Percentiles rank a stretch among this genome's conserved stretches.
Evolutionary conservation across 2,888 invertebrate genomes (phyloP).

Genomic region (Tridacna gigas): DNA sequence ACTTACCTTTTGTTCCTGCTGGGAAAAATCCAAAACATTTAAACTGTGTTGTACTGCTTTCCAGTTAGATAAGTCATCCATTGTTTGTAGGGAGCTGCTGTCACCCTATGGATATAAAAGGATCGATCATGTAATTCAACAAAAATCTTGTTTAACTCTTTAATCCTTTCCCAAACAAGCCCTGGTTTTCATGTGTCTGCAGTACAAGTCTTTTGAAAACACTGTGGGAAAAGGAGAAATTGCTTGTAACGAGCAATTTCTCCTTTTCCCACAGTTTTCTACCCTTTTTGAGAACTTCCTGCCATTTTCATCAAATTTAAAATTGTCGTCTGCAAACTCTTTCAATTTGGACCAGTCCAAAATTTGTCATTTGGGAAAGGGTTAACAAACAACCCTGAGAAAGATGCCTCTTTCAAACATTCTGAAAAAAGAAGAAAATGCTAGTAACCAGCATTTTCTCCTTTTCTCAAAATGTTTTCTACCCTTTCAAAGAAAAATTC

Average conservation of each 20-base stretch:
- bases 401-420: no score
- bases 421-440: no score
- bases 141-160: no score
- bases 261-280: background rate
- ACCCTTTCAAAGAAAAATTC: no score
- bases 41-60: conserved; percentile 89
- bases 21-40: conserved; percentile 91
- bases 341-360: background rate
- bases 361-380: background rate
- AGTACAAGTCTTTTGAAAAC: no score
- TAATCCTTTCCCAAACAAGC: no score
- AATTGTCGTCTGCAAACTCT: background rate
- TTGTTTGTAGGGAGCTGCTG: conserved; percentile 73
- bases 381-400: no score
- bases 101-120: conserved; percentile 78
- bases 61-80: conserved; percentile 89
- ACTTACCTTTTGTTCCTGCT: conserved; percentile 90
- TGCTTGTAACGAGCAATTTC: background rate
- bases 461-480: background rate
- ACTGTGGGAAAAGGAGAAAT: no score
- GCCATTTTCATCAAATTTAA: background rate
- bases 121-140: background rate
- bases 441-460: background rate
- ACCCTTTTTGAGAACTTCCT: background rate
- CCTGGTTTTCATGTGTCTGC: no score